Conservation (phyloP, 2,113 vertebrate genomes). For the Lepidothrix coronata region DNA sequence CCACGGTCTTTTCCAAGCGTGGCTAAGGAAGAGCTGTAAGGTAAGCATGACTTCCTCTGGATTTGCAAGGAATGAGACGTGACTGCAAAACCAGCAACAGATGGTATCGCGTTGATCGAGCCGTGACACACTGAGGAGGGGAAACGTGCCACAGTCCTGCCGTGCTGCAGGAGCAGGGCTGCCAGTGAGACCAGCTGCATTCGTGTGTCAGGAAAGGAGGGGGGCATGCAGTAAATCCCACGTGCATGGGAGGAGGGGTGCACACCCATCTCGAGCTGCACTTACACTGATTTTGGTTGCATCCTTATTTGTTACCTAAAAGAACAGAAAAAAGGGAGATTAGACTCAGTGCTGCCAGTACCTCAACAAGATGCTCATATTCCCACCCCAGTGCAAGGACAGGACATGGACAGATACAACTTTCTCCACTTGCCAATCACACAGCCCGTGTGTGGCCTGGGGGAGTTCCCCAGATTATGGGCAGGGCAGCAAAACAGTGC, state of each 20-base stretch:
- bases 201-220: neutral
- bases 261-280: slow-evolving; percentile 34
- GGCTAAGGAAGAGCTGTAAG: neutral
- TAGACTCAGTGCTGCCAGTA: neutral
- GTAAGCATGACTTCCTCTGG: neutral
- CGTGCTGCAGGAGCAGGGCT: neutral
- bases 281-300: slow-evolving; percentile 97
- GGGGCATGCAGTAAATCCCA: neutral
- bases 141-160: neutral
- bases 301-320: slow-evolving; percentile 85
- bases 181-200: neutral
- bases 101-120: neutral
- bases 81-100: slow-evolving; percentile 8
- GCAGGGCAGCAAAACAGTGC: neutral
- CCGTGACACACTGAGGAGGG: neutral
- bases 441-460: neutral
- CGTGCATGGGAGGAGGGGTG: neutral
- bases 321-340: slow-evolving; percentile 55
- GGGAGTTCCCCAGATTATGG: neutral
- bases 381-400: neutral
- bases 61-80: neutral
- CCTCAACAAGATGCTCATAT: neutral
- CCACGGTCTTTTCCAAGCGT: neutral
- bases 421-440: neutral
- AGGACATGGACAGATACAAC: neutral